These are phyloP conservation scores for Cynoglossus semilaevis DNA, from an alignment of 2,113 vertebrate genomes.

Conservation along the genomic window DNA sequence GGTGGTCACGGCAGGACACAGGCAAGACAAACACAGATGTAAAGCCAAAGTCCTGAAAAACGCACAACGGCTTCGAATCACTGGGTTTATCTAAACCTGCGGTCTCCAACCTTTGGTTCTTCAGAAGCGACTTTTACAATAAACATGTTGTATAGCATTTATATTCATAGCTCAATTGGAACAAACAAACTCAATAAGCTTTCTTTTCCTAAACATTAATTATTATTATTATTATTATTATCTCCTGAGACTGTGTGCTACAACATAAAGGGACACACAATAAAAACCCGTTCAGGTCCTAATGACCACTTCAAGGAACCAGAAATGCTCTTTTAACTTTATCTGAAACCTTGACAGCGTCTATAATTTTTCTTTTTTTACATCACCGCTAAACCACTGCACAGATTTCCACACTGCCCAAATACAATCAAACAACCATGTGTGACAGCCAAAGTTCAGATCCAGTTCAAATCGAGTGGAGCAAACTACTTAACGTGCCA, in stretches of 20 bases:
- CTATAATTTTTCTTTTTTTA: constrained; percentile 14
- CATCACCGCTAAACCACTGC: constrained; percentile 17
- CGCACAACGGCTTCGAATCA: constrained; percentile 35
- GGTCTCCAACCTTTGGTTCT: too few relatives aligned
- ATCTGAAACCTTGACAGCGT: constrained; percentile 28
- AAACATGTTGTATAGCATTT: too few relatives aligned
- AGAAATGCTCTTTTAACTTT: constrained; percentile 16
- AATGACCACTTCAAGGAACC: constrained; percentile 25
- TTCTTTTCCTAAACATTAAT: too few relatives aligned
- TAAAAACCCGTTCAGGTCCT: constrained; percentile 13
- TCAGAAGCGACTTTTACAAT: too few relatives aligned
- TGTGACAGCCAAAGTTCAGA: constrained; percentile 17
- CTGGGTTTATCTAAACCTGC: constrained; percentile 8
- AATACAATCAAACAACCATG: constrained; percentile 38
- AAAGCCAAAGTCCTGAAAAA: constrained; percentile 46
- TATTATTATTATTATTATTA: too few relatives aligned
- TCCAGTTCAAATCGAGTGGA: constrained; percentile 22
- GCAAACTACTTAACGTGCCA: constrained; percentile 18
- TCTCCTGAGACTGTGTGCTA: too few relatives aligned
- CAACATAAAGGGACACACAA: constrained; percentile 25
- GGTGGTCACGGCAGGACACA: constrained; percentile 55
- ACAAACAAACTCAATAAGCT: too few relatives aligned
- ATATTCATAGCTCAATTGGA: too few relatives aligned
- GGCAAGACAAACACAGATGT: constrained; percentile 44
- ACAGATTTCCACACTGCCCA: constrained; percentile 24